phyloP scores from a whole-genome alignment of 2,888 invertebrate species.

The Aspidapion aeneum region DNA sequence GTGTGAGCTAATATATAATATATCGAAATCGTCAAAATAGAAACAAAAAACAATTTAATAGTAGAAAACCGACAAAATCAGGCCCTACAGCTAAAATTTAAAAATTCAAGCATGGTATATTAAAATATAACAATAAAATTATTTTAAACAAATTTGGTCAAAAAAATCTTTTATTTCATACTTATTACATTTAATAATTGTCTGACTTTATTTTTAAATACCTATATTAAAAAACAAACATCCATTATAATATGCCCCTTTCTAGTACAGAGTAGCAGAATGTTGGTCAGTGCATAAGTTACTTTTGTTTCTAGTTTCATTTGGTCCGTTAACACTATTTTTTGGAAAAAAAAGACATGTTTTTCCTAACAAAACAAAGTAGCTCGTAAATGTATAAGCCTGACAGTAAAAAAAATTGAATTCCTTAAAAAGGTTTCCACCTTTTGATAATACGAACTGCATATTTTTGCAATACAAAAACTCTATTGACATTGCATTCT shows the following conservation, averaged over 20 bases:
- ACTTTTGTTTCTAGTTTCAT: background rate
- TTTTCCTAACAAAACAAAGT: background rate
- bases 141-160: background rate
- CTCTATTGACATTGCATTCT: background rate
- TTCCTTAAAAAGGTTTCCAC: background rate
- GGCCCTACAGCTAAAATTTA: too few species aligned
- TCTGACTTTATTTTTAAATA: background rate
- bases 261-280: background rate
- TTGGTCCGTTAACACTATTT: background rate
- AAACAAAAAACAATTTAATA: too few species aligned
- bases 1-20: too few species aligned
- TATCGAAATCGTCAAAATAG: too few species aligned
- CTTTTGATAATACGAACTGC: background rate
- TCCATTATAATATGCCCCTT: background rate
- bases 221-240: background rate
- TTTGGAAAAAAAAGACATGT: background rate
- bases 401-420: background rate
- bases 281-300: background rate
- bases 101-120: too few species aligned
- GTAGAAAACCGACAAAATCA: too few species aligned
- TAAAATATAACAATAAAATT: too few species aligned
- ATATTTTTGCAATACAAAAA: background rate
- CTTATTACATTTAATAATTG: background rate
- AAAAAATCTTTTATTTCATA: background rate
- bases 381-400: background rate